Conservation (phyloP, 2,113 vertebrate species). For the Microcebus lehilahytsara region DNA sequence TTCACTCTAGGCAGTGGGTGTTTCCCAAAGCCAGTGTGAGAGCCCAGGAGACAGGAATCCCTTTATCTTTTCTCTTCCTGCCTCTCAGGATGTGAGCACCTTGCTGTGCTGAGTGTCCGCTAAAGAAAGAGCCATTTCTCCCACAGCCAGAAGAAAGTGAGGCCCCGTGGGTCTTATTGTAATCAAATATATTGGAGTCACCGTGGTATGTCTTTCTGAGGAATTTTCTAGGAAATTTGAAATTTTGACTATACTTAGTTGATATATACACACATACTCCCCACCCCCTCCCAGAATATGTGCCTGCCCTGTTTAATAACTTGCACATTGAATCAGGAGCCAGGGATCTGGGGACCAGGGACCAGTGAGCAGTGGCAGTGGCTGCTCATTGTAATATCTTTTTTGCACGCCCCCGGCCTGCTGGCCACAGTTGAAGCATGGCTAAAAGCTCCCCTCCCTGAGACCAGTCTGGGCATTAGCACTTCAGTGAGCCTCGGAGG, state of each 20-base stretch:
- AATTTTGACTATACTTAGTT: not conserved
- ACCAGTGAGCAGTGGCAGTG: not conserved
- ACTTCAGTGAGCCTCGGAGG: not conserved
- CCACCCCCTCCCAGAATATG: not conserved
- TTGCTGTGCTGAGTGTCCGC: not conserved
- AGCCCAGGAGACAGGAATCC: not conserved
- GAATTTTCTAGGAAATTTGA: not conserved
- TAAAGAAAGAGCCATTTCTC: not conserved
- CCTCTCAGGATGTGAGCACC: not conserved
- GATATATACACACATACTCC: too few species aligned
- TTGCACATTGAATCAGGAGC: not conserved
- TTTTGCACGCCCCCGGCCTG: not conserved
- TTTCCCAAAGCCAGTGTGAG: not conserved
- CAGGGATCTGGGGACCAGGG: not conserved
- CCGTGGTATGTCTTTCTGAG: not conserved
- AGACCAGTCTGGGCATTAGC: not conserved
- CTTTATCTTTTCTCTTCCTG: not conserved
- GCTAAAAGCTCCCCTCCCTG: not conserved
- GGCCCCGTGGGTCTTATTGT: not conserved
- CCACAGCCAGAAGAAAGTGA: not conserved
- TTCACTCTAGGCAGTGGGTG: not conserved
- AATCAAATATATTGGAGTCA: not conserved
- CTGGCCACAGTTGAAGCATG: not conserved
- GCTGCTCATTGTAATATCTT: not conserved
- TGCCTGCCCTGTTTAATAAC: not conserved